Conservation (phyloP, 2,797 vertebrate species). For the Lacerta agilis region DNA sequence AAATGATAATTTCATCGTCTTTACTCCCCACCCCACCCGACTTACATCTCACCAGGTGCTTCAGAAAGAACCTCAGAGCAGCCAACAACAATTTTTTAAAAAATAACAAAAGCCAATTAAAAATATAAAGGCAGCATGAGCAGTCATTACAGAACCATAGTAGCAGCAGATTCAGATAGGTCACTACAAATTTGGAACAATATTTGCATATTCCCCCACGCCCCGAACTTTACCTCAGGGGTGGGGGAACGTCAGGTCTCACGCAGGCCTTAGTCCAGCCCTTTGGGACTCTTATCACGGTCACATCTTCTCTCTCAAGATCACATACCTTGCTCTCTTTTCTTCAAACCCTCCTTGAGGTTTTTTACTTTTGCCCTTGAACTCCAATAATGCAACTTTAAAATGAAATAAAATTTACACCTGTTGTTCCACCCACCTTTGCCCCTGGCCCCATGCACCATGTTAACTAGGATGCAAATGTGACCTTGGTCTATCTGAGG, state of each 20-base stretch:
- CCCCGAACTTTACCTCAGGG: background rate
- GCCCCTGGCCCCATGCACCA: too few relatives aligned
- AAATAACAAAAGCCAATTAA: background rate
- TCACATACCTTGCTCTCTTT: too few relatives aligned
- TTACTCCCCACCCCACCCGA: background rate
- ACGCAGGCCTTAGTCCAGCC: too few relatives aligned
- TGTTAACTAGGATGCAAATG: too few relatives aligned
- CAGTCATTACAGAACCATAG: background rate
- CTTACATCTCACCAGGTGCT: slow-evolving; percentile 3
- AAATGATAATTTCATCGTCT: background rate
- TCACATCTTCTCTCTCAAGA: too few relatives aligned
- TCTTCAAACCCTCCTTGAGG: too few relatives aligned
- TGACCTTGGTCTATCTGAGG: background rate
- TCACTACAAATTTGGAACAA: background rate
- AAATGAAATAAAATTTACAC: too few relatives aligned
- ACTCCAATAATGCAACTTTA: too few relatives aligned
- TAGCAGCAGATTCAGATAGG: background rate
- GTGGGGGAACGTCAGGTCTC: too few relatives aligned
- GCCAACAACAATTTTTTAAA: background rate
- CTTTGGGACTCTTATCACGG: too few relatives aligned
- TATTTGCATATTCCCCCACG: background rate
- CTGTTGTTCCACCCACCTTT: too few relatives aligned
- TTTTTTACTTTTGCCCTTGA: too few relatives aligned
- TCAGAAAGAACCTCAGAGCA: background rate
- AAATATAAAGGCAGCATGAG: background rate